Base-by-base conservation (phyloP, 1,140 invertebrate species). In the Magallana ariakensis region DNA sequence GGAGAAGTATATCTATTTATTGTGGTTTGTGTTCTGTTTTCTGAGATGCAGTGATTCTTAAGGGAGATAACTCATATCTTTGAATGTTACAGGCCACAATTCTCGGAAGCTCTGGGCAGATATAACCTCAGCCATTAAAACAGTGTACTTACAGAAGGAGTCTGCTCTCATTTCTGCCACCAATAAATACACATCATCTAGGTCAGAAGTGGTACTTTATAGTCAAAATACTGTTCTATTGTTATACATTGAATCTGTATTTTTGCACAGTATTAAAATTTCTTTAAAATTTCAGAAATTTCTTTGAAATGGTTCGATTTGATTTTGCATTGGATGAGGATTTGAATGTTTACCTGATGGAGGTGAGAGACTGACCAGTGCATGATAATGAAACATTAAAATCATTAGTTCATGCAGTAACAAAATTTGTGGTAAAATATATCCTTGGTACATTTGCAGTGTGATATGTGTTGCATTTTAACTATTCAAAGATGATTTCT, bases 251-350 rank as follows among this genome's bases (percentile, higher is more conserved):
- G 60, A 3, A 16, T 8, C 60, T 19, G 33, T 46, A n/a, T n/a
- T 4, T 16, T 16, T 62, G 60, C 15, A 62, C 3, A 62, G 15
- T 62, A 62, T 6, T 16, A 9, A 60, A 60, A 10, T 10, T 9
- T 9, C 58, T 10, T 60, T 9, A 60, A 10, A 10, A 10, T 86
- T 92, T 46, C 86, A 95, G 96, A 60, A 97, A 98, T 91, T 99
- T 98, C 92, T 99, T 99, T 95, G 98, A 99, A 95, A 95, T 99
- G 94, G 97, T 99, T 93, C 96, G 98, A 80, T 97, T 99, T 92
- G 98, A 99, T 94, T 97, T 99, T 94, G 96, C 98, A 0, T 95
- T 99, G 8, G 98, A 99, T 94, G 97, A 98, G 90, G 95, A 98
- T 81, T 92, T 99, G 0, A 97, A 97, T 80, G 97, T 99, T 3